Base-by-base conservation (phyloP, 2,888 invertebrate genomes). In the Ecdyonurus torrentis region DNA sequence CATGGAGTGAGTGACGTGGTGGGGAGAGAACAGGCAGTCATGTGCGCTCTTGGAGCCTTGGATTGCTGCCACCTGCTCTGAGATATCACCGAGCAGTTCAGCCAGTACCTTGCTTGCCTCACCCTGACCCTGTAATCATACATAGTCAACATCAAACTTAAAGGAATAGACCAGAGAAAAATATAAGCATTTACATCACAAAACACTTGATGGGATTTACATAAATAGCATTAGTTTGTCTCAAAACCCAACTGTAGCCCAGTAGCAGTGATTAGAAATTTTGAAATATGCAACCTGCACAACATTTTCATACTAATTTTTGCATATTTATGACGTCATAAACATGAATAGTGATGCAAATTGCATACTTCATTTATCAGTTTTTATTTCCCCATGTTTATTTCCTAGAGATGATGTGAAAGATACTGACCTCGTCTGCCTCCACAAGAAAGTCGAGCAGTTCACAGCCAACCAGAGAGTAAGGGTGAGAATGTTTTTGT, bases 11-110 rank as follows among this genome's bases (percentile, higher is more conserved):
- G 85, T 82, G 83, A 93, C 86, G 72, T 89, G 88, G 68, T 89
- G 86, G 1, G 93, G 93, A 73, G 91, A 91, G 70, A 93, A 89
- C 22, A 92, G 76, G 68, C 91, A 91, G 71, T 91, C 91, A 72
- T 91, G 90, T 0, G 90, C 89, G 67, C 86, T 86, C 68, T 84
- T 81, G 1, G 86, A 83, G 1, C 82, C 83, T 58, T 83, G 82
- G 60, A 92, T 85, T 15, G 86, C 83, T 66, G 81, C 78, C 62
- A 92, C 80, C 71, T 91, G 88, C 23, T 81, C 79, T 63, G 85
- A 83, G 61, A 95, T 85, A 70, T 94, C 94, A 63, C 77, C 79
- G 68, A 96, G 85, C 25, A 91, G 77, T 66, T 93, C 92, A 66
- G 85, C 83, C 24, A 94, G 75, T 64, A 88, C 76, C 69, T 83